Evolutionary conservation across 1,140 invertebrate species (phyloP).

Genomic region (Nomia melanderi): DNA sequence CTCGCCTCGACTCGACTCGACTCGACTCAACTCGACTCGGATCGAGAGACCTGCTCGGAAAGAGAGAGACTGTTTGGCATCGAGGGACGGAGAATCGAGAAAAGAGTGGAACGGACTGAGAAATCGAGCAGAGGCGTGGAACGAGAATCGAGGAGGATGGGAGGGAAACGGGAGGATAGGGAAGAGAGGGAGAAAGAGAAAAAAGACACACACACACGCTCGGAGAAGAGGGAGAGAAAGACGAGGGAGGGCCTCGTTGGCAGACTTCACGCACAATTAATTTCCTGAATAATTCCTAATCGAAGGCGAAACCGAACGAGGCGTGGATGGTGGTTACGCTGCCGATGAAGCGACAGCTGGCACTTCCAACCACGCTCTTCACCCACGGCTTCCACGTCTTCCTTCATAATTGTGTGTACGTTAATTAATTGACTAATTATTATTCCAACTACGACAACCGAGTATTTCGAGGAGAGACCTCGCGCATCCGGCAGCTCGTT

Average conservation of each 20-base stretch:
- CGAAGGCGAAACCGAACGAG: constrained; percentile 69
- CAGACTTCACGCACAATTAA: constrained; percentile 80
- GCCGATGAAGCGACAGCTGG: constrained; percentile 46
- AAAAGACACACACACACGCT: background rate
- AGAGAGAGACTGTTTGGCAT: constrained; percentile 10
- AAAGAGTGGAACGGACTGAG: constrained; percentile 26
- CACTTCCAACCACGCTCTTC: constrained; percentile 28
- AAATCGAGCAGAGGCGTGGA: constrained; percentile 27
- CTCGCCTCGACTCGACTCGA: constrained; percentile 8
- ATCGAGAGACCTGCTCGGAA: constrained; percentile 9
- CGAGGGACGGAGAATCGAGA: constrained; percentile 1
- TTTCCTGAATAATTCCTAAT: constrained; percentile 78
- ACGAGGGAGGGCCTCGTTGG: constrained; percentile 30
- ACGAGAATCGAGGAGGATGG: background rate
- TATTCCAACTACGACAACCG: constrained; percentile 71
- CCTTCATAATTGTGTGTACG: constrained; percentile 79
- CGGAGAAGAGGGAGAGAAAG: background rate
- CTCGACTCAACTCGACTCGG: background rate
- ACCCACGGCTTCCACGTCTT: constrained; percentile 63
- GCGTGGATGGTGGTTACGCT: constrained; percentile 41
- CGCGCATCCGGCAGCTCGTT: constrained; percentile 23
- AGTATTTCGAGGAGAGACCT: constrained; percentile 56
- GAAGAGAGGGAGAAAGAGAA: constrained; percentile 3
- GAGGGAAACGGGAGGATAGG: background rate
- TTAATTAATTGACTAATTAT: constrained; percentile 81